phyloP scores from a whole-genome alignment of 53 echinoderm and acorn worm genomes.

The Pentamera pediparva region DNA sequence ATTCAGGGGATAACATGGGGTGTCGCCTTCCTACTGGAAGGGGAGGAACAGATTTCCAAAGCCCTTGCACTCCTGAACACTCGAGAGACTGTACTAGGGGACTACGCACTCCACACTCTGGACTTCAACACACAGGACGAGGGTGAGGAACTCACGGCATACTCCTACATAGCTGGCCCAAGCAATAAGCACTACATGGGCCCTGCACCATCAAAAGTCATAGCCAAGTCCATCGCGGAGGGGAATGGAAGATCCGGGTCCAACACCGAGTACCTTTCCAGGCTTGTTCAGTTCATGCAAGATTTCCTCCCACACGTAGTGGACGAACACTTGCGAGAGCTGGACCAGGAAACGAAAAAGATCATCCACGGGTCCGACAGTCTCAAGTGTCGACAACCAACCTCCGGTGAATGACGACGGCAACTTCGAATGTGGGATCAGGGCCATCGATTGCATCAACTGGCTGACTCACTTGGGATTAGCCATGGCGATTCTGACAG shows the following conservation, averaged over 20 bases:
- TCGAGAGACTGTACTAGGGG: slow-evolving; percentile 64
- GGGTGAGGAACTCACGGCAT: slow-evolving; percentile 31
- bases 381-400: too few relatives aligned
- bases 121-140: slow-evolving; percentile 43
- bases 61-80: slow-evolving; percentile 64
- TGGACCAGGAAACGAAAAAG: slow-evolving; percentile 38
- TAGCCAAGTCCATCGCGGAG: slow-evolving; percentile 58
- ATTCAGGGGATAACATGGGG: slow-evolving; percentile 90
- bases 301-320: slow-evolving; percentile 61
- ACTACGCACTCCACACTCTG: slow-evolving; percentile 50
- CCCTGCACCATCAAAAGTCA: slow-evolving; percentile 47
- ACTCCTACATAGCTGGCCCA: slow-evolving; percentile 74
- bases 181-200: slow-evolving; percentile 69
- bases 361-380: too few relatives aligned
- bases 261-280: slow-evolving; percentile 81
- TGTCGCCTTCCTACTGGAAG: slow-evolving; percentile 67
- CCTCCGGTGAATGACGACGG: too few relatives aligned
- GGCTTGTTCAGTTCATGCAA: slow-evolving; percentile 72
- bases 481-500: too few relatives aligned
- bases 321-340: slow-evolving; percentile 68
- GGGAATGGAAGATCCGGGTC: slow-evolving; percentile 58
- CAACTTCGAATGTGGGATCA: too few relatives aligned
- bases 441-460: too few relatives aligned
- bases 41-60: slow-evolving; percentile 61
- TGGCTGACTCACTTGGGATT: too few relatives aligned